Percentiles rank a stretch among this genome's conserved stretches.
Evolutionary conservation across 2,113 vertebrate species (phyloP).

Genomic region (Paedocypris sp.): DNA sequence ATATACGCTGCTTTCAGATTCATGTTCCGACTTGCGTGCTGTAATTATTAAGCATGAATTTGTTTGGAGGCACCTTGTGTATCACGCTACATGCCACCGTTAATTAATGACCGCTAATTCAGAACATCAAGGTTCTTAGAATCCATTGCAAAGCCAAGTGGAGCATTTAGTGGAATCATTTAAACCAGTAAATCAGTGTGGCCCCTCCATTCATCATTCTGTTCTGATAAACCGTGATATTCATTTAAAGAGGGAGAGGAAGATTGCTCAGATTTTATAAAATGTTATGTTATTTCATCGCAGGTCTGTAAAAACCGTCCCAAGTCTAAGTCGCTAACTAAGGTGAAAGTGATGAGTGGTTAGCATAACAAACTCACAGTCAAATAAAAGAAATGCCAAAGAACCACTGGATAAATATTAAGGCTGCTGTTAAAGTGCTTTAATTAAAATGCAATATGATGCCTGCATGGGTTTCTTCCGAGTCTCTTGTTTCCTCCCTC

Average conservation of each 20-base stretch:
- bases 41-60: constrained; percentile 48
- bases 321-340: constrained; percentile 42
- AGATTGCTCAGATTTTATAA: constrained; percentile 40
- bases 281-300: constrained; percentile 54
- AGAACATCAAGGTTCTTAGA: constrained; percentile 45
- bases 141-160: constrained; percentile 33
- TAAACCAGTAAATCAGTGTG: constrained; percentile 57
- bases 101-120: constrained; percentile 64
- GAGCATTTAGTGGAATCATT: constrained; percentile 43
- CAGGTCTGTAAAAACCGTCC: constrained; percentile 50
- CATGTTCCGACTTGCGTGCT: constrained; percentile 2
- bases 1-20: too few species aligned
- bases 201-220: constrained; percentile 54
- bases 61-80: constrained; percentile 40
- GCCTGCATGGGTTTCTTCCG: constrained; percentile 19
- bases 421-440: too few species aligned
- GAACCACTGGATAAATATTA: too few species aligned
- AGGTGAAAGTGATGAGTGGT: constrained; percentile 26
- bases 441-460: too few species aligned
- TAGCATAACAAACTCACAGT: constrained; percentile 22
- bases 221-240: constrained; percentile 35
- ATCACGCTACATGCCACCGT: constrained; percentile 41
- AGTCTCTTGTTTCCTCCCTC: too few species aligned
- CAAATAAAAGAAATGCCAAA: constrained; percentile 14
- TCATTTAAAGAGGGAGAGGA: background rate